Evolutionary conservation across 2,797 vertebrate species (phyloP), one percentile per base, ranked within the genome.

Genomic region (Hydrolagus colliei): DNA sequence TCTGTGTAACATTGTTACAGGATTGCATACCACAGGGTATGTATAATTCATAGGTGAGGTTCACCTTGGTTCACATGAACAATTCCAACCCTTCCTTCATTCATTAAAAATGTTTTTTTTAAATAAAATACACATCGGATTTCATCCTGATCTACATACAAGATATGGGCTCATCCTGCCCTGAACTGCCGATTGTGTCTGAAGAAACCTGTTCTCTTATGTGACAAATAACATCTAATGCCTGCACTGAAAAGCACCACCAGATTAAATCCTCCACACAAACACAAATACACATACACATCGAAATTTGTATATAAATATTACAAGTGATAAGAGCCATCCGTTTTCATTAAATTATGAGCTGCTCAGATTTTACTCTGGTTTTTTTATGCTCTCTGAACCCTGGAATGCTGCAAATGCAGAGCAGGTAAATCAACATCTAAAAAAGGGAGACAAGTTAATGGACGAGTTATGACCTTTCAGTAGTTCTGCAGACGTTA

Each of bases 31-130:
- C 62, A 68, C 27, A 84, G n/a, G 35, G 62, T 9, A 4, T 71
- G 20, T 84, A 16, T 20, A 68, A 82, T 82, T 41, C 61, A 65
- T 82, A 9, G 32, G 35, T 18, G 10, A 35, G 63, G 9, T 84
- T 84, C 35, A 84, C 20, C 68, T 68, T 20, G 79, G 68, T 84
- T 12, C 67, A 67, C 32, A 20, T 52, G 79, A 84, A 71, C 11
- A 71, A n/a, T 84, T 52, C 14, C 13, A 80, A 80, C 16, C 78
- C 41, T 52, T 52, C 16, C 14, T 67, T 35, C 2, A 9, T 14
- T 18, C 12, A 52, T 75, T 75, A 52, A 41, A 75, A 10, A 75
- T 75, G 35, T 27, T 27, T 27, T 27, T 27, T 27, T 27, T 18
- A 62, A 11, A 65, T 80, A 52, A 16, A 80, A 32, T 65, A 3